Evolutionary conservation across 2,797 vertebrate genomes (phyloP), one percentile per base, ranked within the genome.

Genomic region (Alectoris magna): DNA sequence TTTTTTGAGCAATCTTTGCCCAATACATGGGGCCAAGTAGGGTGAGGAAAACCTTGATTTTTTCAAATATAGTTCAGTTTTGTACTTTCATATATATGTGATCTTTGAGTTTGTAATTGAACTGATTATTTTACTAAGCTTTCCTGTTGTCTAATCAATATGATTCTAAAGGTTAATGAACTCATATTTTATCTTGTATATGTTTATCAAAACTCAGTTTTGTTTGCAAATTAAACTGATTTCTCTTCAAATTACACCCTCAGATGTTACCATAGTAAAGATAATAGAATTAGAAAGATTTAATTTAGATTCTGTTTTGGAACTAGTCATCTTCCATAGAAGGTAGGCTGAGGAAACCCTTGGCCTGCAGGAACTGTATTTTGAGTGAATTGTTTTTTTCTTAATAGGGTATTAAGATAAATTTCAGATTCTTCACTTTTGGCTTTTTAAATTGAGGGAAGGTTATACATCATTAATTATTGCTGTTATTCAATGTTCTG

Each of bases 301-400:
- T 43, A 94, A 91, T 91, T 93, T 91, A 66, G 81, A 84, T 39
- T 87, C 84, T 93, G 31, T 71, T 93, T 94, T 76, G 34, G 56
- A 64, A 93, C 73, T 70, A 93, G n/a, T 46, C 24, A 43, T 38
- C 13, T 88, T 90, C 56, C 63, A 41, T 14, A 64, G 39, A 87
- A 58, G 36, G 36, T 83, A 87, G 82, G 66, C 72, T 38, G 87
- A 92, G 75, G 74, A 85, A 94, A 93, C n/a, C 10, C 48, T 93
- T 93, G 71, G 93, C 90, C 87, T 82, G 71, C 29, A 67, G 56
- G 91, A 91, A 79, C n/a, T 75, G 90, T 67, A 67, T 94, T 95
- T 41, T 51, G 66, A 73, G 64, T 29, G 68, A 76, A 87, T 78
- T 90, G 10, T 62, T 77, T 62, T 78, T 85, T 90, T 64, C 66